A percentile compares a stretch with the other conserved stretches of the same genome.
Evolutionary conservation across 2,113 vertebrate species (phyloP).

Genomic region (Dermatemys mawii): DNA sequence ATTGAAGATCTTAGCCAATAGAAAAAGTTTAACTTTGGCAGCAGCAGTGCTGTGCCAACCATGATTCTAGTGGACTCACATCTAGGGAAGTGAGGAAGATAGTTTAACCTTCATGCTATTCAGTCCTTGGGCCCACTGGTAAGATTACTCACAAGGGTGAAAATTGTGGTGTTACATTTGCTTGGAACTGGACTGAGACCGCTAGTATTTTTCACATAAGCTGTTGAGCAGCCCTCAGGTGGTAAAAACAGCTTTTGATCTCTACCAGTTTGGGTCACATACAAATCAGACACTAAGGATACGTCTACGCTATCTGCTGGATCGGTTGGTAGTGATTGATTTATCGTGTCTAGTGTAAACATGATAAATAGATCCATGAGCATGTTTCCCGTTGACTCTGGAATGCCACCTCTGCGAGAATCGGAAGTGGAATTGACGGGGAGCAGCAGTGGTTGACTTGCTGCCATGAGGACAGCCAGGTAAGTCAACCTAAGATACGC

Average conservation of each 20-base stretch:
- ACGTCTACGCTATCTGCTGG: too few relatives aligned
- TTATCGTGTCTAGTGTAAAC: too few relatives aligned
- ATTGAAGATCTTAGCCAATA: not conserved
- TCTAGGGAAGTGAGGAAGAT: not conserved
- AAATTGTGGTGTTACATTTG: not conserved
- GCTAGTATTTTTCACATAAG: not conserved
- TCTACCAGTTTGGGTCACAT: not conserved
- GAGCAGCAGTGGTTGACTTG: too few relatives aligned
- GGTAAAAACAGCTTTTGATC: not conserved
- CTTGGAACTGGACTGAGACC: not conserved
- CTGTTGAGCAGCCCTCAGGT: not conserved
- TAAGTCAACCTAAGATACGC: too few relatives aligned
- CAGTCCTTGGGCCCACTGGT: not conserved
- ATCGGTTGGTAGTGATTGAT: too few relatives aligned
- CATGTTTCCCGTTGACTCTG: too few relatives aligned
- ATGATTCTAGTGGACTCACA: not conserved
- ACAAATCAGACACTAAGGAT: not conserved
- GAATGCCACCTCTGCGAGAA: too few relatives aligned
- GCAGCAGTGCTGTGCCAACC: not conserved
- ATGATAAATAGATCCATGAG: too few relatives aligned
- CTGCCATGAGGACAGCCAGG: too few relatives aligned
- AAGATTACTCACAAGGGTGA: not conserved
- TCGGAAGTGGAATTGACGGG: too few relatives aligned
- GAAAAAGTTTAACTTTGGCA: not conserved
- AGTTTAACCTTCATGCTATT: not conserved